Percentiles rank a stretch among this genome's conserved stretches.
Conservation (phyloP, 2,888 invertebrate species). For the Seladonia tumulorum region DNA sequence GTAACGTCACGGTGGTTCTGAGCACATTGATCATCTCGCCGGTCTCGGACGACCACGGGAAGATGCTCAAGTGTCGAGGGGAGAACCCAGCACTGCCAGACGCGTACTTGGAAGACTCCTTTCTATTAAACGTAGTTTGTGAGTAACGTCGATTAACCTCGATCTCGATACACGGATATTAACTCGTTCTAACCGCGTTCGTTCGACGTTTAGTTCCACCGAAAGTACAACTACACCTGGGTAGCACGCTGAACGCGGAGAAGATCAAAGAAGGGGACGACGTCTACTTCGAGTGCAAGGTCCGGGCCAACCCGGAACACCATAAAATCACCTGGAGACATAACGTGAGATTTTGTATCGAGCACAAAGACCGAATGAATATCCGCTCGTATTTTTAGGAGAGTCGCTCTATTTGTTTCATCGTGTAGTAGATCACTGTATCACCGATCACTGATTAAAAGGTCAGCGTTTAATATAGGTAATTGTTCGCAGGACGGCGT, state of each 20-base stretch:
- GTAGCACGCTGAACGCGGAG: constrained; percentile 90
- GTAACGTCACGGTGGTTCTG: constrained; percentile 89
- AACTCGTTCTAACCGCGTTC: neutral
- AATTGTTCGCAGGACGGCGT: constrained; percentile 87
- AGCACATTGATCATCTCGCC: constrained; percentile 93
- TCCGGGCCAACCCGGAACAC: constrained; percentile 90
- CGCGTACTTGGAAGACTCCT: constrained; percentile 91
- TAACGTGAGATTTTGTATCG: no score
- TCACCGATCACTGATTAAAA: neutral
- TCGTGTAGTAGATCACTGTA: no score
- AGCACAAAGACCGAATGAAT: no score
- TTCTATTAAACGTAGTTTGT: constrained; percentile 95
- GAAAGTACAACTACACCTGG: constrained; percentile 89
- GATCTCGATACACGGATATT: neutral
- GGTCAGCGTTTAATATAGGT: constrained; percentile 65
- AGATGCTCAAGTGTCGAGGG: constrained; percentile 93
- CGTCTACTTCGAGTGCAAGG: constrained; percentile 92
- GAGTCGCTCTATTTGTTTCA: neutral
- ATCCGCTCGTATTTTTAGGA: neutral
- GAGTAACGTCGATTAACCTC: constrained; percentile 85
- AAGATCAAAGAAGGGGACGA: constrained; percentile 93
- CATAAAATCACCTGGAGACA: constrained; percentile 92
- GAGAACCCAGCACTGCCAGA: constrained; percentile 92
- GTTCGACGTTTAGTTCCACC: constrained; percentile 87
- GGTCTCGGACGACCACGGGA: constrained; percentile 93